Base-by-base conservation (phyloP, 2,888 invertebrate genomes). In the Tipula confusa region DNA sequence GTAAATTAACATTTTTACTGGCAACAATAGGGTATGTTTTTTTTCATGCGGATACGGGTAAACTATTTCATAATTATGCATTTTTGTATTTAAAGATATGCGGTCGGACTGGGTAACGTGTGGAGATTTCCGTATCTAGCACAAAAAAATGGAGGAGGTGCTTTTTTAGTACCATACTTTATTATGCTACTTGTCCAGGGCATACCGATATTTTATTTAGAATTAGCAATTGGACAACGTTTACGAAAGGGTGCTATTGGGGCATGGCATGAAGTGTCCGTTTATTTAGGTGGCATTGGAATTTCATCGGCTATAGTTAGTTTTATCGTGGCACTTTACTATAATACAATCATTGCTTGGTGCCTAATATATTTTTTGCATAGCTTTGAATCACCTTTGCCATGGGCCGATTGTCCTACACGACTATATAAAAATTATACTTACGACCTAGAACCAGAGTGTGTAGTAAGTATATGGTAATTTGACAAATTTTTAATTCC, bases 281-380 rank as follows among this genome's bases (percentile, higher is more conserved):
- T 96, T 0, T 97, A 94, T 88, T 90, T 96, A 86, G 96, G 94
- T 18, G 97, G 97, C 13, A 97, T 97, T 84, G 97, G 98, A 24
- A 94, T 98, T 86, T 97, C 98, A 87, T 97, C 97, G 84, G 98
- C 98, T 0, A 95, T 98, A 85, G 98, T 98, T 36, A 98, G 98
- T 0, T 98, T 97, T 90, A 96, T 98, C 88, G 98, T 98, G 85
- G 98, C 97, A 11, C 92, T 98, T 85, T 98, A 98, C 90, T 98
- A 98, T 90, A 98, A 98, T 90, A 98, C 98, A 84, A 98, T 98
- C 87, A 98, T 98, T 86, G 98, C 98, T 84, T 98, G 98, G 98
- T 98, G 98, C 89, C 92, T 98, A 88, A 97, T 97, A 90, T 98
- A 98, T 90, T 95, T 98, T 88, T 94, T 95, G 86, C 96, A 96